Percentiles rank a stretch among this genome's conserved stretches.
phyloP scores from a whole-genome alignment of 1,140 invertebrate species.

The Caerostris darwini region DNA sequence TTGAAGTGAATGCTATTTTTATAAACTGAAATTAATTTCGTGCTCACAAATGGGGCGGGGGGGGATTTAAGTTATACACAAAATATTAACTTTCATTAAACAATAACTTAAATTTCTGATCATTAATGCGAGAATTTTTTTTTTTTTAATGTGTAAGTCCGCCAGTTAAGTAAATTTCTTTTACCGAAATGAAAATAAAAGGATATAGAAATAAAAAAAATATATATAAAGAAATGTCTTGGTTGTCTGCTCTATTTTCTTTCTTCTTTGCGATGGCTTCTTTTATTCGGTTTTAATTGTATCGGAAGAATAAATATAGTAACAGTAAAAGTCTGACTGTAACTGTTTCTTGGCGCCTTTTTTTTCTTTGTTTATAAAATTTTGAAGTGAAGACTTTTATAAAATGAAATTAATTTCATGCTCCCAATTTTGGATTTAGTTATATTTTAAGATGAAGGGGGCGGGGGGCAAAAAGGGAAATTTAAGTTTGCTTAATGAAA shows the following conservation, averaged over 20 bases:
- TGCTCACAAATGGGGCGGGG: too few species aligned
- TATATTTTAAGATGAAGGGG: too few species aligned
- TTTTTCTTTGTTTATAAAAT: not conserved
- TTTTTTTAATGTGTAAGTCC: conserved; percentile 56
- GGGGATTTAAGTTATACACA: too few species aligned
- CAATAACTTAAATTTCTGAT: too few species aligned
- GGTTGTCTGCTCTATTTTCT: not conserved
- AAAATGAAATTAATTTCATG: not conserved
- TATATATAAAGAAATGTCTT: not conserved
- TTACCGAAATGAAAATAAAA: conserved; percentile 45
- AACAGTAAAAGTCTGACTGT: not conserved
- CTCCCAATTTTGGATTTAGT: too few species aligned
- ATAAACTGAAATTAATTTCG: not conserved
- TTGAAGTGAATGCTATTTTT: not conserved
- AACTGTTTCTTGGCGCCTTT: not conserved
- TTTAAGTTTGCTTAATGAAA: too few species aligned
- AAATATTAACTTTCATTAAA: too few species aligned
- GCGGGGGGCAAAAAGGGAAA: too few species aligned
- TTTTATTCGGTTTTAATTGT: conserved; percentile 1
- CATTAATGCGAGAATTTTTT: not conserved
- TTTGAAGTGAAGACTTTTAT: not conserved
- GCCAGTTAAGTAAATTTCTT: conserved; percentile 73
- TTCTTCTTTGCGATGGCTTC: not conserved
- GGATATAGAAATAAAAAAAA: not conserved
- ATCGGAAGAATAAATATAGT: not conserved